These are phyloP conservation scores for Rhagophthalmus giganteus DNA, from an alignment of 2,888 invertebrate species.

Conservation along the genomic window DNA sequence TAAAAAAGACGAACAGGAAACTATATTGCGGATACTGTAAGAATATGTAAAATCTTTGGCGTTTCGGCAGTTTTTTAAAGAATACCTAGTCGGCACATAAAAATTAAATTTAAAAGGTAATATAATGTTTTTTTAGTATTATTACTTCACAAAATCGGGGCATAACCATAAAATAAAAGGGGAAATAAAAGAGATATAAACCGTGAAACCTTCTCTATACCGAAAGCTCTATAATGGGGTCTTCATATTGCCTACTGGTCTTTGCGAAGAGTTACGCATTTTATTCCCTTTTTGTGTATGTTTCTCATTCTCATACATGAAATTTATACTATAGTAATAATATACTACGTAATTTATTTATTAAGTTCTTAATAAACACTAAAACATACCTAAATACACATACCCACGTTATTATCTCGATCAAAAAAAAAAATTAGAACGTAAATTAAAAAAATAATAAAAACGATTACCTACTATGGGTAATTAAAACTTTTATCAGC, in stretches of 20 bases:
- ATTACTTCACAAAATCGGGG: constrained; percentile 47
- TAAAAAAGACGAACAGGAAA: too few relatives aligned
- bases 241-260: constrained; percentile 43
- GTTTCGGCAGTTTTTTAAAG: constrained; percentile 18
- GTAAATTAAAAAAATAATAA: too few relatives aligned
- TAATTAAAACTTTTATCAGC: too few relatives aligned
- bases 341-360: too few relatives aligned
- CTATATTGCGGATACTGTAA: too few relatives aligned
- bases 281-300: constrained; percentile 35
- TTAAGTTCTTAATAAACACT: too few relatives aligned
- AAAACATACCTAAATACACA: too few relatives aligned
- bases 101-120: constrained; percentile 49
- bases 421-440: too few relatives aligned
- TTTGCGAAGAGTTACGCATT: constrained; percentile 43
- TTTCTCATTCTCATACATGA: constrained; percentile 15
- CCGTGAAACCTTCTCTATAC: constrained; percentile 46
- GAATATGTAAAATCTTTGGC: too few relatives aligned
- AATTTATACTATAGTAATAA: constrained; percentile 15
- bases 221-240: constrained; percentile 45
- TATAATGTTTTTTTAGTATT: constrained; percentile 49
- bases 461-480: too few relatives aligned
- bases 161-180: constrained; percentile 50
- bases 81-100: constrained; percentile 34
- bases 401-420: too few relatives aligned
- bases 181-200: constrained; percentile 51